These are phyloP conservation scores for Aspidoscelis tigris DNA, from an alignment of 2,113 vertebrate species.

Conservation along the genomic window DNA sequence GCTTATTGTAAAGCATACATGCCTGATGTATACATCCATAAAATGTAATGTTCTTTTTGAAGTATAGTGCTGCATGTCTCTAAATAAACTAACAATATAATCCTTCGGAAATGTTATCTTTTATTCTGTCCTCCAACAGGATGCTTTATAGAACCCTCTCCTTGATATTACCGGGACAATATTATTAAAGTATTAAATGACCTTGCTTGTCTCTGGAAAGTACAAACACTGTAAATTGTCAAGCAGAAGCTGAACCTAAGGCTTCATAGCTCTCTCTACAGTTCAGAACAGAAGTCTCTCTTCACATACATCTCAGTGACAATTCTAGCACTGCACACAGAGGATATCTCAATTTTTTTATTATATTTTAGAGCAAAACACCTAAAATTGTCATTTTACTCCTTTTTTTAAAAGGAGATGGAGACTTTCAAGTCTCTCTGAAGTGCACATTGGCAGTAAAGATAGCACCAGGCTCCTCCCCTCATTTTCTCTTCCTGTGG, in stretches of 20 bases:
- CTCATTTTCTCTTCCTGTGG: too few relatives aligned
- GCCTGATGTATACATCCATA: background rate
- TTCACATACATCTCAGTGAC: too few relatives aligned
- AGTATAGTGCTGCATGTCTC: background rate
- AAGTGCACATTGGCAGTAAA: too few relatives aligned
- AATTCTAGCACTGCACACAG: background rate
- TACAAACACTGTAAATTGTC: background rate
- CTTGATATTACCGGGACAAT: background rate
- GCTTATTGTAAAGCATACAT: background rate
- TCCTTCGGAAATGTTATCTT: constrained; percentile 9
- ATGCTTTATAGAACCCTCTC: constrained; percentile 6
- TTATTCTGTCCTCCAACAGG: background rate
- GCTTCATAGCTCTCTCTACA: background rate
- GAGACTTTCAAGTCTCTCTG: background rate
- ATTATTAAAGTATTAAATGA: constrained; percentile 27
- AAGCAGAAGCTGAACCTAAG: background rate
- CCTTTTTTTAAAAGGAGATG: too few relatives aligned
- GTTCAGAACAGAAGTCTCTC: background rate
- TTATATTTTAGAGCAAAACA: background rate
- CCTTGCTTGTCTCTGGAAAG: constrained; percentile 9
- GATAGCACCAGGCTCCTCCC: too few relatives aligned
- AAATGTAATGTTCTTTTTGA: constrained; percentile 14
- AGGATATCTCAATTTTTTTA: background rate
- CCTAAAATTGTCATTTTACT: background rate
- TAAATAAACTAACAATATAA: constrained; percentile 20